Evolutionary conservation across 30 jellyfish, hydroid and myxozoan genomes (phyloP), one percentile per base, ranked within the genome.

Genomic region (Rhopilema esculentum): DNA sequence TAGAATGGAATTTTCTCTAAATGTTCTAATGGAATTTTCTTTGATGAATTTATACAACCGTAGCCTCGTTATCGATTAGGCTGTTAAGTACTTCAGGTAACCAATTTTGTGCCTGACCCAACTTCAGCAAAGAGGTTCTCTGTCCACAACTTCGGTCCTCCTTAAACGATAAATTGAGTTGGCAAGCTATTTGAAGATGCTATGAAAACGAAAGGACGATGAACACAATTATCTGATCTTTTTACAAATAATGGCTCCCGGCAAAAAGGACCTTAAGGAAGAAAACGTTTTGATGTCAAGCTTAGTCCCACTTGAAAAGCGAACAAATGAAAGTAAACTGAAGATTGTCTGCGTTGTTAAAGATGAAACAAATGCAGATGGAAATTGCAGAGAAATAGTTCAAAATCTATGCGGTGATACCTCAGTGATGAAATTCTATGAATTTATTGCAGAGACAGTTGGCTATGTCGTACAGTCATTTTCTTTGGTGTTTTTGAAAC

Each of bases 371-470:
- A 31, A 27, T 23, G 6, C 18, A 6, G 81, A 72, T 25, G 71
- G 92, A 79, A 69, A 49, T 32, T 27, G 66, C 16, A 79, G 27
- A 22, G 33, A 72, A 61, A 20, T 80, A 28, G 63, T 28, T 80
- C 78, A 40, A 20, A 78, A 53, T 70, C 40, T 91, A 18, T 19
- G 52, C 40, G 77, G 65, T 1, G 65, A 67, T 18, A 91, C 95
- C 22, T 33, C 87, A 65, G 72, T 84, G 69, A 53, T 87, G 78
- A 78, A 66, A 15, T 79, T 91, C 16, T 91, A 83, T 53, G 33
- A 82, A 25, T 20, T 84, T 30, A 83, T 91, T 1, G 97, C 95
- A 16, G 95, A 83, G 21, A 77, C 78, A 19, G 77, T 88, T 12
- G 57, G 70, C 22, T 83, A 77, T 57, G 85, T 33, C 15, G 29